phyloP scores from a whole-genome alignment of 2,797 vertebrate genomes.

The Enteromius trimaculatus region DNA sequence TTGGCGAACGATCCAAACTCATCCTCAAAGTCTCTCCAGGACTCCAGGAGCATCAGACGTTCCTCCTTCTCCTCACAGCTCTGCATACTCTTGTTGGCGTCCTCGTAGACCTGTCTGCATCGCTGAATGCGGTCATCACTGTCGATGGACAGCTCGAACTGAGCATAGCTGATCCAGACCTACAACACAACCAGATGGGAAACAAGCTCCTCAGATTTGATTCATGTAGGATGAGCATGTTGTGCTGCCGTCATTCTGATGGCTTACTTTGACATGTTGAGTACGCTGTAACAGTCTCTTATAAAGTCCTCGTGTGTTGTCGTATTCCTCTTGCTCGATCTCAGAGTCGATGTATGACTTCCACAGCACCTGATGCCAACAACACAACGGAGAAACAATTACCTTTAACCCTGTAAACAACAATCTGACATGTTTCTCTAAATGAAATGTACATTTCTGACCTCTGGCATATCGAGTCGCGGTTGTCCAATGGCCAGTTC shows the following conservation, averaged over 20 bases:
- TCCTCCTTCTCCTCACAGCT: conserved; percentile 97
- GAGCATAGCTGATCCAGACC: conserved; percentile 97
- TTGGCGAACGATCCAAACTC: conserved; percentile 83
- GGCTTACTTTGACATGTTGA: conserved; percentile 92
- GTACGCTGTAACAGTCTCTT: conserved; percentile 91
- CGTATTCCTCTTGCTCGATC: conserved; percentile 96
- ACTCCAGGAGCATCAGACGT: conserved; percentile 93
- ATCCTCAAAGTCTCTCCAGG: conserved; percentile 89
- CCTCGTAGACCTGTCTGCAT: conserved; percentile 91
- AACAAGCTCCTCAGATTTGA: not conserved
- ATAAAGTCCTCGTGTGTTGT: conserved; percentile 91
- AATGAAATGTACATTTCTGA: conserved; percentile 62
- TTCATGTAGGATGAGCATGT: not conserved
- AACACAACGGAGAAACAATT: not conserved
- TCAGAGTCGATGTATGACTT: conserved; percentile 99
- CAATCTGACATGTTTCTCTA: no score
- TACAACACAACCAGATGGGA: conserved; percentile 58
- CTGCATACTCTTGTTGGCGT: conserved; percentile 93
- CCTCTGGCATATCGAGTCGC: conserved; percentile 98
- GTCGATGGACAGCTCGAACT: conserved; percentile 91
- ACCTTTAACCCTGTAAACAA: not conserved
- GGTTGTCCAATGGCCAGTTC: conserved; percentile 95
- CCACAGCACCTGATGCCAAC: conserved; percentile 87
- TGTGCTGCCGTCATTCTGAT: not conserved
- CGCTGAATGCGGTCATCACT: conserved; percentile 76